Evolutionary conservation across 2,113 vertebrate species (phyloP).

Genomic region (Bambusicola thoracicus): DNA sequence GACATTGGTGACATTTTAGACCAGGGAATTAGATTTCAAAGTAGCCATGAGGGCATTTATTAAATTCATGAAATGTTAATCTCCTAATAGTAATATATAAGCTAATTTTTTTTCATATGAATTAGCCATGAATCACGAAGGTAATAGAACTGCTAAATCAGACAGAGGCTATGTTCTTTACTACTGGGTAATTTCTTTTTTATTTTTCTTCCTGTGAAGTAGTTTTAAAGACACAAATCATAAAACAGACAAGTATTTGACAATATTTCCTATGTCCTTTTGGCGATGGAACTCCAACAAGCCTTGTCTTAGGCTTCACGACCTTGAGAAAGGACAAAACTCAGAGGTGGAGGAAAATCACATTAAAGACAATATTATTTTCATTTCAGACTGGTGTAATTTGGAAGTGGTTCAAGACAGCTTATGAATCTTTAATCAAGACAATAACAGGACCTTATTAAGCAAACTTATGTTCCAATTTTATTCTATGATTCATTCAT

Average conservation of each 20-base stretch:
- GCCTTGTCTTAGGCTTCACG: neutral
- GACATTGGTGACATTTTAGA: conserved; percentile 49
- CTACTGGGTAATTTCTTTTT: neutral
- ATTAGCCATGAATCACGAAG: conserved; percentile 51
- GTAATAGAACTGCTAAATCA: conserved; percentile 52
- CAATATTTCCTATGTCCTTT: neutral
- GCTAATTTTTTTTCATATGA: conserved; percentile 33
- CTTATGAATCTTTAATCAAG: conserved; percentile 14
- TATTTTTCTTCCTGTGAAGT: conserved; percentile 47
- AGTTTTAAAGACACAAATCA: conserved; percentile 16
- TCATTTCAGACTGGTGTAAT: neutral
- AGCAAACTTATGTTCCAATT: neutral
- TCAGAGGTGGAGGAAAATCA: neutral
- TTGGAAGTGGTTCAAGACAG: neutral
- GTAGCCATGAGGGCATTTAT: conserved; percentile 47
- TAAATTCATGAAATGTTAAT: conserved; percentile 70
- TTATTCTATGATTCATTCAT: neutral
- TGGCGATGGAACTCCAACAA: neutral
- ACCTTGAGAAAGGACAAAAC: neutral
- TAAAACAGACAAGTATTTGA: neutral
- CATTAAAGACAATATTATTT: neutral
- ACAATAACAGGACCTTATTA: neutral
- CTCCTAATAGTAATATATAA: conserved; percentile 62
- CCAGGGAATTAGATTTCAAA: conserved; percentile 46
- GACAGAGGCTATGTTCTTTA: conserved; percentile 7